Conservation (phyloP, 2,888 invertebrate species). For the Pristionchus arcanus region DNA sequence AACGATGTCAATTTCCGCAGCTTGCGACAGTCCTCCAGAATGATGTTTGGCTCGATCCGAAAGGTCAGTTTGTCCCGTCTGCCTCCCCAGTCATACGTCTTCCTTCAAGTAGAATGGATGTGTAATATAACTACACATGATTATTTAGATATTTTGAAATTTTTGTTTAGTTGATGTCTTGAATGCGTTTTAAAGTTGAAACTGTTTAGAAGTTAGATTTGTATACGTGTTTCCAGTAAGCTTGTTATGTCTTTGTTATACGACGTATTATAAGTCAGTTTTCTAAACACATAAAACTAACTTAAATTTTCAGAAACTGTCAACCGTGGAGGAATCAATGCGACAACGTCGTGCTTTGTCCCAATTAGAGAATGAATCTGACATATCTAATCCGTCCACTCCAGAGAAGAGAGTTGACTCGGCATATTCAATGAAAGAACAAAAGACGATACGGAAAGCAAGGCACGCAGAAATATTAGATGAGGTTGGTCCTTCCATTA, state of each 20-base stretch:
- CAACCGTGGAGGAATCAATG: slow-evolving; percentile 20
- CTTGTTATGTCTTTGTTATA: background rate
- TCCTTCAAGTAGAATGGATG: background rate
- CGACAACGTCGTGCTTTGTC: slow-evolving; percentile 19
- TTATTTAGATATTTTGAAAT: background rate
- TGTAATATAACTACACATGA: background rate
- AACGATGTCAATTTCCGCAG: slow-evolving; percentile 17
- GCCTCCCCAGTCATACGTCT: background rate
- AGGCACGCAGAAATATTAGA: slow-evolving; percentile 23
- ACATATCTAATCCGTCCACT: background rate
- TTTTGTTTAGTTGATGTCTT: background rate
- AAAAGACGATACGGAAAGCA: background rate
- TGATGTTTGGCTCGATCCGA: background rate
- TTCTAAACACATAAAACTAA: background rate
- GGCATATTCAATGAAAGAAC: slow-evolving; percentile 9
- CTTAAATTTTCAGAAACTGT: slow-evolving; percentile 1
- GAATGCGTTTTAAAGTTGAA: too few species aligned
- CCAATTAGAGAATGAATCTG: slow-evolving; percentile 36
- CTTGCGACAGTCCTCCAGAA: slow-evolving; percentile 39
- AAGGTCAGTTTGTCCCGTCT: background rate
- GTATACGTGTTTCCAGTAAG: too few species aligned
- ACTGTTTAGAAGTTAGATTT: too few species aligned
- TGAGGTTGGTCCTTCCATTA: background rate
- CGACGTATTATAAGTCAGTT: background rate
- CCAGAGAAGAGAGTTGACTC: slow-evolving; percentile 23